Evolutionary conservation across 1,140 invertebrate genomes (phyloP).

Genomic region (Trachymyrmex septentrionalis): DNA sequence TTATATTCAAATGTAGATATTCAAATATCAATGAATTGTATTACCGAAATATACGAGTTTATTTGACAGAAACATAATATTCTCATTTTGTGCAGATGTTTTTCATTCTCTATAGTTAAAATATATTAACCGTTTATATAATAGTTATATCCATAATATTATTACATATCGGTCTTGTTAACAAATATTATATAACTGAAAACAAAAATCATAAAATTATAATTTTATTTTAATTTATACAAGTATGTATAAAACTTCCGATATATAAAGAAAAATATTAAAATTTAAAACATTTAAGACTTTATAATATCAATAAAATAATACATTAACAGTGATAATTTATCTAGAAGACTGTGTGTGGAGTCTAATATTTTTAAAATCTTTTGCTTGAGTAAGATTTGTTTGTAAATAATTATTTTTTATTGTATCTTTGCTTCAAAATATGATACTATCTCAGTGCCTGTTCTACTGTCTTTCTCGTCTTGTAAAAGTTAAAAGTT

Average conservation of each 20-base stretch:
- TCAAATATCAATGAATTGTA: slow-evolving; percentile 4
- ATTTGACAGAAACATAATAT: neutral
- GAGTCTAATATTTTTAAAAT: too few relatives aligned
- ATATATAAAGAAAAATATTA: neutral
- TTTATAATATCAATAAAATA: neutral
- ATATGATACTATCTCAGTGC: too few relatives aligned
- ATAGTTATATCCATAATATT: neutral
- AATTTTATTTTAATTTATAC: neutral
- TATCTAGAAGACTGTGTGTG: too few relatives aligned
- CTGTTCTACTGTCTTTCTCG: too few relatives aligned
- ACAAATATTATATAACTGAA: neutral
- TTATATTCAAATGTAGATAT: slow-evolving; percentile 1
- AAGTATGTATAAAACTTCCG: neutral
- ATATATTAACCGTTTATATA: neutral
- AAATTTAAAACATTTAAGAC: neutral
- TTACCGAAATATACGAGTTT: neutral
- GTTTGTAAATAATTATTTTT: too few relatives aligned
- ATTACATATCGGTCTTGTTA: neutral
- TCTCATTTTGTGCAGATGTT: neutral
- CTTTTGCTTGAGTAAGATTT: too few relatives aligned
- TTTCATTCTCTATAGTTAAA: neutral
- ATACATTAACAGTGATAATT: neutral
- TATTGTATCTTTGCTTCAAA: too few relatives aligned
- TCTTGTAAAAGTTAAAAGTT: neutral
- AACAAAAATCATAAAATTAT: neutral